Conservation (phyloP, 2,888 invertebrate species). For the Pogonocherus hispidulus region DNA sequence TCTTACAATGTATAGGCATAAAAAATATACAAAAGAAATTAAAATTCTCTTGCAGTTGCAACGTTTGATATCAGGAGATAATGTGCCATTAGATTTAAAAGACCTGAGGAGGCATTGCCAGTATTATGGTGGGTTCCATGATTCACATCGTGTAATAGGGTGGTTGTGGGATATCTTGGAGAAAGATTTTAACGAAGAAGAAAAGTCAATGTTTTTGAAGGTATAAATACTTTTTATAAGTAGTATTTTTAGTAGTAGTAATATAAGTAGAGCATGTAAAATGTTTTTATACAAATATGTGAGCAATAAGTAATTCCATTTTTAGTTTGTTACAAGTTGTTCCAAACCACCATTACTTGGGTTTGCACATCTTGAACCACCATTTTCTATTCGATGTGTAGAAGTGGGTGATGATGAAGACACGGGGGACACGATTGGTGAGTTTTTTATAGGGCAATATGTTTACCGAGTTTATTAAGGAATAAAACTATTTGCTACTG, state of each 20-base stretch:
- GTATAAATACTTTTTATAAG: slow-evolving; percentile 66
- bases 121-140: slow-evolving; percentile 99
- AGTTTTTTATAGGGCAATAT: slow-evolving; percentile 38
- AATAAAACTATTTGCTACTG: too few species aligned
- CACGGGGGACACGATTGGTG: slow-evolving; percentile 88
- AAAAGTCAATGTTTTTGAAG: slow-evolving; percentile 95
- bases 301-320: too few species aligned
- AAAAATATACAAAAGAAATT: neutral
- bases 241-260: neutral
- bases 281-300: too few species aligned
- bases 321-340: slow-evolving; percentile 84
- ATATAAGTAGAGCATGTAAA: neutral
- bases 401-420: slow-evolving; percentile 99
- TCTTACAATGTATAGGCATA: too few species aligned
- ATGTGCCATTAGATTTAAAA: slow-evolving; percentile 89
- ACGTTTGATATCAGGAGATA: slow-evolving; percentile 95
- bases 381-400: slow-evolving; percentile 98
- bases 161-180: slow-evolving; percentile 99
- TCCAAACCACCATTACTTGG: slow-evolving; percentile 97
- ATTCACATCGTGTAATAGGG: slow-evolving; percentile 95
- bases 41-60: slow-evolving; percentile 76
- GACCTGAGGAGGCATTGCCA: slow-evolving; percentile 93
- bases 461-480: too few species aligned
- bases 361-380: slow-evolving; percentile 96
- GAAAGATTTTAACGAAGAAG: slow-evolving; percentile 93